A percentile compares a stretch with the other conserved stretches of the same genome.
Conservation (phyloP, 2,797 vertebrate genomes). For the Psittacula echo region DNA sequence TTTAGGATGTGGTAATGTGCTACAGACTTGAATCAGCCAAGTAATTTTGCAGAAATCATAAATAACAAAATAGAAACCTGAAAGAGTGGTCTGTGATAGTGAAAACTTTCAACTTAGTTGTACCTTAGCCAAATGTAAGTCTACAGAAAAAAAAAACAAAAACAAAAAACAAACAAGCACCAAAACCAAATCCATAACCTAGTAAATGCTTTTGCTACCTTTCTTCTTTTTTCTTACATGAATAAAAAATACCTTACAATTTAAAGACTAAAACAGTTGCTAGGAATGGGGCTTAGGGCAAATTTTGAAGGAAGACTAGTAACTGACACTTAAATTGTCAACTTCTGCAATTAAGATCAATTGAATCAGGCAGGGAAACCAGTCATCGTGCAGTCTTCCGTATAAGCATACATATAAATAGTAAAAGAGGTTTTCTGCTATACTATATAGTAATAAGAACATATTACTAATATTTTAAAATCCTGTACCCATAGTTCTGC, state of each 20-base stretch:
- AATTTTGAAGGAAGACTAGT: background rate
- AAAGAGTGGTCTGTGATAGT: background rate
- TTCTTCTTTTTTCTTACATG: background rate
- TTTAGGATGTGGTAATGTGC: background rate
- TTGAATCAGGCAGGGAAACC: background rate
- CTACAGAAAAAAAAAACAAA: background rate
- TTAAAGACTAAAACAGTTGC: background rate
- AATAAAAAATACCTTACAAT: background rate
- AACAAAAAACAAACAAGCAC: fast-evolving
- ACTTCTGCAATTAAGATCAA: background rate
- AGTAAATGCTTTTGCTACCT: background rate
- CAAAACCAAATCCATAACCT: background rate
- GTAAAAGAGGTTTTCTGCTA: background rate
- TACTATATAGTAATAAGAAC: background rate
- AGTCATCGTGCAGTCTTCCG: background rate
- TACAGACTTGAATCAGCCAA: background rate
- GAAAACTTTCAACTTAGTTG: background rate
- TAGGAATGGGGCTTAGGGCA: background rate
- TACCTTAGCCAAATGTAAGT: background rate
- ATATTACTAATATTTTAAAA: background rate
- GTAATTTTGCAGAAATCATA: background rate
- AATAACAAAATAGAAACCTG: background rate
- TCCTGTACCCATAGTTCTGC: background rate
- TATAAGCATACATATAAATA: background rate
- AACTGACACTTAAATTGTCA: background rate